Conservation (phyloP, 2,888 invertebrate species). For the Cabera pusaria region DNA sequence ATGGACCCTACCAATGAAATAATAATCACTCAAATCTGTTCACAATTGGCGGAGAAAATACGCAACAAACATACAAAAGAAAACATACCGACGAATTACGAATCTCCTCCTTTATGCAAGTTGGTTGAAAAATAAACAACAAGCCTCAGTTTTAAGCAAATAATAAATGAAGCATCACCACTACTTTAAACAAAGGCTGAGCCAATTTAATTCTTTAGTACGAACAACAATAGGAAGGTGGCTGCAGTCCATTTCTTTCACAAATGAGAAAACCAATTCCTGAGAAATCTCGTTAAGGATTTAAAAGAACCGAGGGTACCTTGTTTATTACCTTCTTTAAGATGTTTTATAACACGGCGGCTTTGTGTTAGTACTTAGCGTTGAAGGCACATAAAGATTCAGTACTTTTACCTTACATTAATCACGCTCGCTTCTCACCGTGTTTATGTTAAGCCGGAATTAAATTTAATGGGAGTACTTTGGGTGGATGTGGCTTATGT, state of each 20-base stretch:
- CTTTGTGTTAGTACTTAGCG: slow-evolving; percentile 19
- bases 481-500: too few relatives aligned
- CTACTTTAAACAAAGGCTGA: too few relatives aligned
- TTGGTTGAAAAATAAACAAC: too few relatives aligned
- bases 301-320: slow-evolving; percentile 21
- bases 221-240: slow-evolving; percentile 17
- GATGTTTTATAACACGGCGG: slow-evolving; percentile 17
- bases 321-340: slow-evolving; percentile 21
- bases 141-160: too few relatives aligned
- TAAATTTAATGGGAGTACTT: slow-evolving; percentile 8
- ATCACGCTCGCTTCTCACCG: slow-evolving; percentile 4
- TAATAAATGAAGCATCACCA: too few relatives aligned
- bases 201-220: slow-evolving; percentile 1
- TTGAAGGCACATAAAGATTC: slow-evolving; percentile 18
- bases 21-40: too few relatives aligned
- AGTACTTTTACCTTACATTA: slow-evolving; percentile 11
- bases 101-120: too few relatives aligned
- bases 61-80: too few relatives aligned
- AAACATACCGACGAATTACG: too few relatives aligned
- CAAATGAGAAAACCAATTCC: slow-evolving; percentile 22
- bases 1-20: too few relatives aligned
- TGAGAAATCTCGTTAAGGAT: slow-evolving; percentile 36
- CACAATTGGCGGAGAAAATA: too few relatives aligned
- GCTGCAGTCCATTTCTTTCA: slow-evolving; percentile 20
- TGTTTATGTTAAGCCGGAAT: slow-evolving; percentile 4